Percentiles rank a stretch among this genome's conserved stretches.
Conservation (phyloP, 1,140 invertebrate genomes). For the Diachasma alloeum region DNA sequence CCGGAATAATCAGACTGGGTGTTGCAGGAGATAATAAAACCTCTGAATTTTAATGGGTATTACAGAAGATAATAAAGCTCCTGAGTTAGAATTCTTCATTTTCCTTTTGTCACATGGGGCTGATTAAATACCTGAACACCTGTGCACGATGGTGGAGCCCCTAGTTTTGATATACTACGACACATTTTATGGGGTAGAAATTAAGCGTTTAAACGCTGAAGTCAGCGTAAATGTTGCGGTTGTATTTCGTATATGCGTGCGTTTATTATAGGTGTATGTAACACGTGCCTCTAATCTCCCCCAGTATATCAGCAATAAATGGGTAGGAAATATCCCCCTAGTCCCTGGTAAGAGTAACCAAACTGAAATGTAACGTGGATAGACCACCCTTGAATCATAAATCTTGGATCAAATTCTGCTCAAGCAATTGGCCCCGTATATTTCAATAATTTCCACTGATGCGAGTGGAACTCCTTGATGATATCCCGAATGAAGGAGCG, state of each 20-base stretch:
- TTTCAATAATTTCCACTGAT: slow-evolving; percentile 13
- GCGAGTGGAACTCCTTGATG: not conserved
- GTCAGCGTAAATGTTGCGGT: slow-evolving; percentile 23
- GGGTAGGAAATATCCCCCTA: not conserved
- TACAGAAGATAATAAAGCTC: not conserved
- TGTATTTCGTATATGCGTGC: not conserved
- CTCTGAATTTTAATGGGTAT: no score
- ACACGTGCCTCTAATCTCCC: slow-evolving; percentile 61
- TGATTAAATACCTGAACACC: not conserved
- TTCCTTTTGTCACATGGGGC: not conserved
- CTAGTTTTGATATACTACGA: slow-evolving; percentile 1
- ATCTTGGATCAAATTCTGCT: slow-evolving; percentile 31
- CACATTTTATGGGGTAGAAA: slow-evolving; percentile 18
- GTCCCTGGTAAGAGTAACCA: not conserved
- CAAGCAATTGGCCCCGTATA: not conserved
- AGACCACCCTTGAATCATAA: slow-evolving; percentile 15
- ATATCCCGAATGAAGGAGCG: not conserved
- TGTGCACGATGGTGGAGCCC: not conserved
- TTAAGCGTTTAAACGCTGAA: slow-evolving; percentile 11
- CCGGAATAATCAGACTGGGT: not conserved
- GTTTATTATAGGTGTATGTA: slow-evolving; percentile 39
- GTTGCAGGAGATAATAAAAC: not conserved
- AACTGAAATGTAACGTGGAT: not conserved
- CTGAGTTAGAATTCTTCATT: not conserved
- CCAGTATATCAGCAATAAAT: slow-evolving; percentile 54